These are phyloP conservation scores for Drosophila austrosaltans DNA, from an alignment of 2,888 invertebrate species.

Conservation along the genomic window DNA sequence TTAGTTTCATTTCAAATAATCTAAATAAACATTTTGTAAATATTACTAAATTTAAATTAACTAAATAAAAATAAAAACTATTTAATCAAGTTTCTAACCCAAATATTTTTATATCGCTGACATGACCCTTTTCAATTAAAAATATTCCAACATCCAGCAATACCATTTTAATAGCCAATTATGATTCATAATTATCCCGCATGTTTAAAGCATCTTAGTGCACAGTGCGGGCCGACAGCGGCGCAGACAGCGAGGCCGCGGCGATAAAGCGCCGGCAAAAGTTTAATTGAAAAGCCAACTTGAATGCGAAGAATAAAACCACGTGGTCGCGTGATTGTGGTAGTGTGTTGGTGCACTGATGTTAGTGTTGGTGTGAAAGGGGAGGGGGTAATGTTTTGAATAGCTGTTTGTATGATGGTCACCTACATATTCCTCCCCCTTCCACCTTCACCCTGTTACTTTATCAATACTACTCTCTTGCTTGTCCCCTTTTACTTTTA, in stretches of 20 bases:
- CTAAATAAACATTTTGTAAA: background rate
- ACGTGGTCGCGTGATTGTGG: slow-evolving; percentile 60
- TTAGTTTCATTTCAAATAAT: background rate
- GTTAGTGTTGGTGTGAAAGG: slow-evolving; percentile 6
- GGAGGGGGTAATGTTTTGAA: slow-evolving; percentile 51
- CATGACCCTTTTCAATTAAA: slow-evolving; percentile 13
- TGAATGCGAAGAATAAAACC: slow-evolving; percentile 54
- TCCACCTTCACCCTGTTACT: background rate
- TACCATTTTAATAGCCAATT: slow-evolving; percentile 3
- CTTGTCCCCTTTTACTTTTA: slow-evolving; percentile 2
- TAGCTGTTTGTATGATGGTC: slow-evolving; percentile 47
- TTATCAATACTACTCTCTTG: background rate
- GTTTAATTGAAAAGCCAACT: slow-evolving; percentile 72
- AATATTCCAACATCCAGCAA: background rate
- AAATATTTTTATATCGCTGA: background rate
- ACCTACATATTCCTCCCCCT: slow-evolving; percentile 40
- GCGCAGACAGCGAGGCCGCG: slow-evolving; percentile 1
- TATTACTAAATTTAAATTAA: background rate
- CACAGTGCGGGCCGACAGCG: slow-evolving; percentile 46
- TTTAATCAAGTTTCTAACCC: background rate
- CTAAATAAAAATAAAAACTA: background rate
- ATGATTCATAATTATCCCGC: slow-evolving; percentile 21
- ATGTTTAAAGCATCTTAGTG: slow-evolving; percentile 12
- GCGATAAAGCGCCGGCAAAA: slow-evolving; percentile 51
- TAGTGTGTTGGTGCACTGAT: slow-evolving; percentile 18